Evolutionary conservation across 2,113 vertebrate genomes (phyloP).

Genomic region (Heteronetta atricapilla): DNA sequence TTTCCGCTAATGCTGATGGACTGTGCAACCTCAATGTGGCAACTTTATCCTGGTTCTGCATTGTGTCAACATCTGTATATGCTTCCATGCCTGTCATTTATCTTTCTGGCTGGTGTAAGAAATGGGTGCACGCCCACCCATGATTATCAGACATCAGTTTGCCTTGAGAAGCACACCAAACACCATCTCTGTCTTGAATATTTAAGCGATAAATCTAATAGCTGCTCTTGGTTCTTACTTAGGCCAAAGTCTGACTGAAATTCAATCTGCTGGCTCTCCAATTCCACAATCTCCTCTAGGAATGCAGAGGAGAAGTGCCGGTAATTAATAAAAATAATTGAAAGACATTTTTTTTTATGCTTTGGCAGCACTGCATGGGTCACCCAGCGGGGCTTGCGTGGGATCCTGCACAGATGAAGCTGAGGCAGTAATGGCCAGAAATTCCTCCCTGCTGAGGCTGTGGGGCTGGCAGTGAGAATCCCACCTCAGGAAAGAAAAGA

Average conservation of each 20-base stretch:
- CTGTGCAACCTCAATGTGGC: not conserved
- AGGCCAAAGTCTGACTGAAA: not conserved
- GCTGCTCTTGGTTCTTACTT: not conserved
- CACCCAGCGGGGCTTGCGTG: not conserved
- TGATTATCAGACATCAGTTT: not conserved
- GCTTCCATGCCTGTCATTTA: not conserved
- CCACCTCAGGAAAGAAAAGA: not conserved
- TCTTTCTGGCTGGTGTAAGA: not conserved
- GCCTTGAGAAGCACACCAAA: not conserved
- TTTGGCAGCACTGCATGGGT: not conserved
- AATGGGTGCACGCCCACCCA: not conserved
- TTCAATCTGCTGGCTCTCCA: not conserved
- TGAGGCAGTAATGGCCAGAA: not conserved
- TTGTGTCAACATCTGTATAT: not conserved
- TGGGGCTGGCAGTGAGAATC: not conserved
- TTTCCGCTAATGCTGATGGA: not conserved
- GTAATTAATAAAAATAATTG: slow-evolving; percentile 23
- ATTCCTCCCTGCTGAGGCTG: not conserved
- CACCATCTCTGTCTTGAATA: not conserved
- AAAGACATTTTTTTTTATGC: not conserved
- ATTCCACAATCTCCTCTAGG: not conserved
- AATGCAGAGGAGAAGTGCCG: not conserved
- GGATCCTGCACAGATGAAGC: not conserved
- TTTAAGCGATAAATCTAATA: slow-evolving; percentile 8
- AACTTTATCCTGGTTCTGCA: not conserved